These are phyloP conservation scores for Anoplopoma fimbria DNA, from an alignment of 2,113 vertebrate species.

Conservation along the genomic window DNA sequence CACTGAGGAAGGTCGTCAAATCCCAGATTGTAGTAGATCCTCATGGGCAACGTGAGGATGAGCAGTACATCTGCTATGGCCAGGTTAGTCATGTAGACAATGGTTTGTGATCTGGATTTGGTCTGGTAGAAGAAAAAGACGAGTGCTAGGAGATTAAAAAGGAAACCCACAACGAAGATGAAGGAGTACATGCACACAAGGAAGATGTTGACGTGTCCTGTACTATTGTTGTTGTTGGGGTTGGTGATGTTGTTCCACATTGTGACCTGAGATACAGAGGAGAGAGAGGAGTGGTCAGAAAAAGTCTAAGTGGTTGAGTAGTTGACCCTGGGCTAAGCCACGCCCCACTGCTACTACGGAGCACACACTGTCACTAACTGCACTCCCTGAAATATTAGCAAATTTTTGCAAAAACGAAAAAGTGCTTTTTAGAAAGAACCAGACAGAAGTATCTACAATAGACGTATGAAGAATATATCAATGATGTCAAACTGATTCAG, in stretches of 20 bases:
- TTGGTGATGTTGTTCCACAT: slow-evolving; percentile 22
- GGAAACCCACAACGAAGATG: slow-evolving; percentile 57
- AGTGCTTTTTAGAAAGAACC: background rate
- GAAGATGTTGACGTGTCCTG: background rate
- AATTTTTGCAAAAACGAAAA: background rate
- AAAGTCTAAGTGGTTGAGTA: background rate
- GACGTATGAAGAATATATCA: background rate
- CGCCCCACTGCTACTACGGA: background rate
- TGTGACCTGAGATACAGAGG: slow-evolving; percentile 16
- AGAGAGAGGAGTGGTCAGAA: background rate
- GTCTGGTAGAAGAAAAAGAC: slow-evolving; percentile 65
- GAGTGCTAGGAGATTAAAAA: slow-evolving; percentile 72
- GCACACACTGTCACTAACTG: background rate
- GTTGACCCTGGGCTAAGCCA: background rate
- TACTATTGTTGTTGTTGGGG: background rate
- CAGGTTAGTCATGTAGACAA: slow-evolving; percentile 83
- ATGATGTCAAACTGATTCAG: background rate
- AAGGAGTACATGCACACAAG: slow-evolving; percentile 56
- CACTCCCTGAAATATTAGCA: background rate
- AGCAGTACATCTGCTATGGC: slow-evolving; percentile 78
- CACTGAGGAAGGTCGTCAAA: accelerated
- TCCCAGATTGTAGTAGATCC: slow-evolving; percentile 67
- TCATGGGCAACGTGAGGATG: slow-evolving; percentile 75
- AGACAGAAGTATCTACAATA: background rate
- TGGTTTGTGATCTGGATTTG: slow-evolving; percentile 77